Conservation (phyloP, 2,113 vertebrate genomes). For the Rhinoptilus africanus region DNA sequence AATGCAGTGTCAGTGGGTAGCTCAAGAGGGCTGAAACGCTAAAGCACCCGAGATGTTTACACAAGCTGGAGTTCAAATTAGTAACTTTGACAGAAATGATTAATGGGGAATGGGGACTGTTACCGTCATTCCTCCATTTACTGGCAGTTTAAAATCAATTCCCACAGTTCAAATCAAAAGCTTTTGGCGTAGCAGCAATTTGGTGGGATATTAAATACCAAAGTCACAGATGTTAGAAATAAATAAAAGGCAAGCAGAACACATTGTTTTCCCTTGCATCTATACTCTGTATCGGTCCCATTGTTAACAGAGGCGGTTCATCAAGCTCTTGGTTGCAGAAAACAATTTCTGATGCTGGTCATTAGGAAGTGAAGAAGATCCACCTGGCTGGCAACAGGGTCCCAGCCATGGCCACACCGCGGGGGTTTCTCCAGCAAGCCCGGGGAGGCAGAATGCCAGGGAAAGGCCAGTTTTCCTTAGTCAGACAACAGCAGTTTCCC, state of each 20-base stretch:
- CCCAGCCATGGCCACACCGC: rapidly evolving
- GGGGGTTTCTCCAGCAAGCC: not conserved
- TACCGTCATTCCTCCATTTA: conserved; percentile 40
- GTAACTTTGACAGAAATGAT: conserved; percentile 53
- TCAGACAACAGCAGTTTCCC: not conserved
- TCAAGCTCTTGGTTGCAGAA: not conserved
- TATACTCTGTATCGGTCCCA: not conserved
- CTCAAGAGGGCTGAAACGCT: not conserved
- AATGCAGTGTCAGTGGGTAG: conserved; percentile 37
- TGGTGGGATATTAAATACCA: conserved; percentile 47
- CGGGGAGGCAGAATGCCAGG: not conserved
- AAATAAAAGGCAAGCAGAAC: conserved; percentile 17
- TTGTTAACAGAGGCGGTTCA: not conserved
- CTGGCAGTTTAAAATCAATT: conserved; percentile 59
- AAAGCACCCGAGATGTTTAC: conserved; percentile 1
- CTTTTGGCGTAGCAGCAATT: conserved; percentile 2
- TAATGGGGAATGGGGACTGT: conserved; percentile 28
- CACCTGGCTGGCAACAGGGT: not conserved
- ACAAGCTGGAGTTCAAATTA: conserved; percentile 42
- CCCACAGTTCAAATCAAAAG: conserved; percentile 43
- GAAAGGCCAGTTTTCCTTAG: not conserved
- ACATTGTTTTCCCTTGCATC: not conserved
- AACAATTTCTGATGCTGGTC: not conserved
- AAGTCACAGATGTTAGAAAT: conserved; percentile 36
- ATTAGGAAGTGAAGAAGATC: not conserved